Evolutionary conservation across 2,888 invertebrate genomes (phyloP), one percentile per base, ranked within the genome.

Genomic region (Belgica antarctica): DNA sequence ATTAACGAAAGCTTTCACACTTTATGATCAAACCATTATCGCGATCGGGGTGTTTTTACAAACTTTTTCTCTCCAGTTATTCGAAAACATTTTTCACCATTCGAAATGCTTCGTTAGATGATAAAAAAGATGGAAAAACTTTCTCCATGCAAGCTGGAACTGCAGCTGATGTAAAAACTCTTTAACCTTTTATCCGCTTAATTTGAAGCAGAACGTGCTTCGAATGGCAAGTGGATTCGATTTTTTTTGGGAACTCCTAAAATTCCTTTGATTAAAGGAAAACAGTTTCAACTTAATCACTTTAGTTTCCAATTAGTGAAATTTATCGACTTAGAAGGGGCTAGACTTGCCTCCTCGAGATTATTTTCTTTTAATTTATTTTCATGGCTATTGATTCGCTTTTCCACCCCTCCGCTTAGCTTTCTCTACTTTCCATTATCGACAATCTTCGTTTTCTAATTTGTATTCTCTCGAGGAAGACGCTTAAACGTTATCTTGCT

Each of bases 221-320:
- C 10, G 41, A 41, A 41, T 41, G 41, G 41, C 2, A 41, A 41
- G 15, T 4, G 15, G 41, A 5, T 41, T 41, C 10, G n/a, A 41
- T 41, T n/a, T n/a, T n/a, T n/a, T n/a, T n/a, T 2, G 41, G 41
- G n/a, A 41, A 5, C n/a, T 5, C 2, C 15, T 41, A 15, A 41
- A 41, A 41, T 41, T n/a, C n/a, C n/a, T 31, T 52, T 52, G 52
- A 52, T 52, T 52, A 52, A 52, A 52, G 19, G 22, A 4, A 52
- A 52, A 52, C 22, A 52, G 4, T 19, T 17, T 5, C 19, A n/a
- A 52, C 52, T 52, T 52, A 22, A 52, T 52, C 52, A 52, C 52
- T 52, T 52, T 52, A 52, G 52, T 52, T 52, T 17, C 52, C 52
- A 52, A 52, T 52, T 52, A 52, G 52, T 52, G 52, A 52, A 52